Percentiles rank a stretch among this genome's conserved stretches.
Evolutionary conservation across 64 coral and sea anemone species (phyloP).

Genomic region (Catalaphyllia jardinei): DNA sequence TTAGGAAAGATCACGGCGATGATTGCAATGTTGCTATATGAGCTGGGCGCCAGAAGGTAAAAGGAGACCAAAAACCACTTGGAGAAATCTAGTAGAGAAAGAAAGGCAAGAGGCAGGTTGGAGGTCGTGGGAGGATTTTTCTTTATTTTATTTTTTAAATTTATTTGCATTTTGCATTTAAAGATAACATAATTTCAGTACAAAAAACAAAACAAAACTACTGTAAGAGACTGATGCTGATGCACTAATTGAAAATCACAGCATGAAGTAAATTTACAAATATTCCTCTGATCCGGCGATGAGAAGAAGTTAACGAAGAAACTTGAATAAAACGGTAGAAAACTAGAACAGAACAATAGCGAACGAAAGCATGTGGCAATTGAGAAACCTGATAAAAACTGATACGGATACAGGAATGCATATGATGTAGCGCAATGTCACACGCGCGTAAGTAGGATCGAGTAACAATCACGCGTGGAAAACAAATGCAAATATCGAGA

Average conservation of each 20-base stretch:
- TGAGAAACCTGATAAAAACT: background rate
- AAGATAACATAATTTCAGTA: too few relatives aligned
- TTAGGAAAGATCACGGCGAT: too few relatives aligned
- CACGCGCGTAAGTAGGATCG: background rate
- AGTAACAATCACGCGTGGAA: background rate
- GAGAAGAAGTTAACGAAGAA: background rate
- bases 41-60: too few relatives aligned
- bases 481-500: background rate
- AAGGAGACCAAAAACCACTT: background rate
- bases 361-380: background rate
- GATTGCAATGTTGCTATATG: too few relatives aligned
- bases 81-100: background rate
- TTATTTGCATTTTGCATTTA: too few relatives aligned
- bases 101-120: background rate
- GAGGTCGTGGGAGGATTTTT: background rate
- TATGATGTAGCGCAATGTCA: background rate
- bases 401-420: background rate
- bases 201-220: too few relatives aligned
- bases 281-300: conserved; percentile 4
- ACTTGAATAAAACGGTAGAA: background rate
- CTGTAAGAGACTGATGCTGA: conserved; percentile 10
- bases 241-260: conserved; percentile 4
- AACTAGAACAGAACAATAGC: background rate
- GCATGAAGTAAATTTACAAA: conserved; percentile 4
- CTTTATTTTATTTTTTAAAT: too few relatives aligned